Evolutionary conservation across 2,888 invertebrate species (phyloP), one percentile per base, ranked within the genome.

Genomic region (Phaedon cochleariae): DNA sequence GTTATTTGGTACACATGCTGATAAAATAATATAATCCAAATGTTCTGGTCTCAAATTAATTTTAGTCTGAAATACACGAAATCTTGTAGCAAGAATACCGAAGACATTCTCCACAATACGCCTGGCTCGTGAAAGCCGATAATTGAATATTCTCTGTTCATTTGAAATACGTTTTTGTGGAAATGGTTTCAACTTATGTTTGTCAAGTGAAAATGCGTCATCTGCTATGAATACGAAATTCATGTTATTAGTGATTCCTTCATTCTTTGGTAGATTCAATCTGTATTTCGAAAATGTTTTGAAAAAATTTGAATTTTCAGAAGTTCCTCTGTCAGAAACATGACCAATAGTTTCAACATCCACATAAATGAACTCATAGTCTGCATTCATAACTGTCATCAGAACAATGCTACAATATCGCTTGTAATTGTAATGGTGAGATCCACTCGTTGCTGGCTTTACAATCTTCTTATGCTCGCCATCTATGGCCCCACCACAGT

Each of bases 401-500:
- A 65, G 46, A 29, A 66, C 63, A n/a, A 61, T 67, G 71, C 54
- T 67, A 48, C 58, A 46, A 66, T 18, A 49, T 20, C 49, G 9
- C 49, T 49, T 49, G 20, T 49, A 49, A 49, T 49, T 48, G 18
- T 48, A 48, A 49, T 18, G 18, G 18, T 49, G 18, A 18, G 49
- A 70, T 7, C 70, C 72, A 67, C 70, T 71, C 31, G 54, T 65
- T 18, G 48, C 22, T 21, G 74, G 71, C 53, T 71, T 64, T 15
- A 68, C 53, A 31, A 75, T 74, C 20, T 18, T 49, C 5, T 71
- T 52, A 60, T 74, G 73, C 60, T 74, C 74, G 7, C 72, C 71
- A 58, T 73, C 73, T 15, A 73, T 65, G 10, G 65, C 31, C n/a
- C 69, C 73, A 15, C 73, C 63, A 59, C 69, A 72, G 64, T 74